These are phyloP conservation scores for Anabas testudineus DNA, from an alignment of 2,797 vertebrate genomes.

Conservation along the genomic window DNA sequence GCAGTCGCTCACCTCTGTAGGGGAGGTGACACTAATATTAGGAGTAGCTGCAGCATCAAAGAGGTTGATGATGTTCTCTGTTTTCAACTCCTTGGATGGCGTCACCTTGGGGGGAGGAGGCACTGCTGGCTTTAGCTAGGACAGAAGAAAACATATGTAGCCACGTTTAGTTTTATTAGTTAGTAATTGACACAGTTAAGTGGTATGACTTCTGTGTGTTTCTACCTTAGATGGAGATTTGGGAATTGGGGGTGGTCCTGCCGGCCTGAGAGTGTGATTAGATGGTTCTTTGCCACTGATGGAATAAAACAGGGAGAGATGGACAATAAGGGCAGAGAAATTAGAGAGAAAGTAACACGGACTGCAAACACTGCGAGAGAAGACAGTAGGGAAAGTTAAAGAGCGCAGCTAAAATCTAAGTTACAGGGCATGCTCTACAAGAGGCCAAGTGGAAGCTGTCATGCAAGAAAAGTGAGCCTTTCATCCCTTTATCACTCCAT, in stretches of 20 bases:
- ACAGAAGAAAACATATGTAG: constrained; percentile 11
- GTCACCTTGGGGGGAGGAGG: constrained; percentile 98
- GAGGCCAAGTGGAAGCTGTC: constrained; percentile 49
- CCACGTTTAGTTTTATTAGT: neutral
- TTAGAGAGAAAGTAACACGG: constrained; percentile 16
- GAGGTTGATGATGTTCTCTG: constrained; percentile 96
- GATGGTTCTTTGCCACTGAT: constrained; percentile 86
- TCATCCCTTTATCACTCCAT: constrained; percentile 16
- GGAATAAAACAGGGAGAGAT: constrained; percentile 31
- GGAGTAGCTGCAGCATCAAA: constrained; percentile 96
- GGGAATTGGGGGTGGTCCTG: constrained; percentile 88
- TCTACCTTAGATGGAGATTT: constrained; percentile 97
- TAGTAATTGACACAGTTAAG: no score
- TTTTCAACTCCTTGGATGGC: constrained; percentile 96
- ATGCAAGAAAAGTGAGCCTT: constrained; percentile 68
- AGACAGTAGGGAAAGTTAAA: constrained; percentile 13
- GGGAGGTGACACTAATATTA: constrained; percentile 96
- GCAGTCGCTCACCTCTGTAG: constrained; percentile 87
- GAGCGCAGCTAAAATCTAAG: constrained; percentile 19
- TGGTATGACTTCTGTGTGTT: neutral
- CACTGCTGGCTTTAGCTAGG: constrained; percentile 93
- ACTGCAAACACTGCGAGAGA: constrained; percentile 3
- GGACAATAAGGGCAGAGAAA: neutral
- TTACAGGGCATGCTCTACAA: constrained; percentile 64
- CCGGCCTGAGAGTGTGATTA: constrained; percentile 90